Evolutionary conservation across 2,888 invertebrate genomes (phyloP).

Genomic region (Trissolcus brochymenae): DNA sequence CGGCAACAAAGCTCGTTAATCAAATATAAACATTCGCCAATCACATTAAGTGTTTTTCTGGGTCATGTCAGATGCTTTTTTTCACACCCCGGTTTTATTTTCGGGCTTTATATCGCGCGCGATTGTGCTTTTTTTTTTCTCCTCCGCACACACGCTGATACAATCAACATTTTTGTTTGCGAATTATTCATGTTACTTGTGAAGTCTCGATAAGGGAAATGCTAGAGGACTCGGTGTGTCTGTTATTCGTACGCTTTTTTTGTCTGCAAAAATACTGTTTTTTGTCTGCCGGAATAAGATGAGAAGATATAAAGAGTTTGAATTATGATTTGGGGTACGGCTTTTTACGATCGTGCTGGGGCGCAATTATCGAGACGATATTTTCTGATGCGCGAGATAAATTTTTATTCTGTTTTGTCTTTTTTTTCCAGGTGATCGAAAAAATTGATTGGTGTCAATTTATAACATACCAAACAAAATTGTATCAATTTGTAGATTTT

Average conservation of each 20-base stretch:
- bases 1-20: slow-evolving; percentile 26
- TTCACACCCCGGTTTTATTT: slow-evolving; percentile 1
- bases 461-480: too few relatives aligned
- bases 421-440: too few relatives aligned
- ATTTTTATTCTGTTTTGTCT: too few relatives aligned
- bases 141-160: background rate
- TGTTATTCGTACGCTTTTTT: background rate
- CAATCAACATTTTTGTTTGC: slow-evolving; percentile 4
- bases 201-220: background rate
- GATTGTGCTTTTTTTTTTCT: background rate
- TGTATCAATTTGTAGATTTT: too few relatives aligned
- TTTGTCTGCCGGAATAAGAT: background rate
- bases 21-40: slow-evolving; percentile 40
- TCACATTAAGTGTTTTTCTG: slow-evolving; percentile 14
- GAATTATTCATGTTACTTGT: slow-evolving; percentile 6
- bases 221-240: background rate
- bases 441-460: too few relatives aligned
- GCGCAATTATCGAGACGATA: too few relatives aligned
- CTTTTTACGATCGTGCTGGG: too few relatives aligned
- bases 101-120: slow-evolving; percentile 5
- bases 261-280: background rate
- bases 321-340: too few relatives aligned
- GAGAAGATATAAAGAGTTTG: background rate
- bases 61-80: slow-evolving; percentile 29
- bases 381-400: too few relatives aligned